phyloP scores from a whole-genome alignment of 2,113 vertebrate species.

The Apteryx owenii region DNA sequence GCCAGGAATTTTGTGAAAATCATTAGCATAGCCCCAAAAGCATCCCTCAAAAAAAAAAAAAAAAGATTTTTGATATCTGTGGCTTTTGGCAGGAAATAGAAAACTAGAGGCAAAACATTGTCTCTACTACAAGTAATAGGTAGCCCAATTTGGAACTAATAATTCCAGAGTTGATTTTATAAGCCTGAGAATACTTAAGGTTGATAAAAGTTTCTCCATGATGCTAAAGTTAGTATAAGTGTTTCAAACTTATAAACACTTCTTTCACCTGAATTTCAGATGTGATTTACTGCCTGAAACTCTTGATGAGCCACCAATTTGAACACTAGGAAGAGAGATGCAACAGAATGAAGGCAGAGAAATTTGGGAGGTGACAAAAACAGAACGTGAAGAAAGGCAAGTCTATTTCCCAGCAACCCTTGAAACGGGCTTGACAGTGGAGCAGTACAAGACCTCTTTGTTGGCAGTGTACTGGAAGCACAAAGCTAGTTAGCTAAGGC shows the following conservation, averaged over 20 bases:
- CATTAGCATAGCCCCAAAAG: not conserved
- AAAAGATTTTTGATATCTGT: not conserved
- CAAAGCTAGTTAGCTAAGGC: not conserved
- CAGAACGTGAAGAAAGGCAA: not conserved
- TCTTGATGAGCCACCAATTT: not conserved
- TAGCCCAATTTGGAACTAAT: not conserved
- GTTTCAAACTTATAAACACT: not conserved
- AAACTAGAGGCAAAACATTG: not conserved
- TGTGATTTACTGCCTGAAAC: not conserved
- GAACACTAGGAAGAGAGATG: not conserved
- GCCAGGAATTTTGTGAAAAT: not conserved
- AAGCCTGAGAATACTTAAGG: not conserved
- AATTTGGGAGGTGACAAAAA: not conserved
- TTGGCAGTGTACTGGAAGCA: not conserved
- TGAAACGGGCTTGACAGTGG: not conserved
- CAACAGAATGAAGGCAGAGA: not conserved
- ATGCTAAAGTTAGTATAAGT: not conserved
- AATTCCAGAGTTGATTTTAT: not conserved
- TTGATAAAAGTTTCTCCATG: not conserved
- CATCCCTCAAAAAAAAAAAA: not conserved
- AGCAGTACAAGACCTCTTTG: not conserved
- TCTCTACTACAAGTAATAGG: not conserved
- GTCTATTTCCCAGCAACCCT: not conserved
- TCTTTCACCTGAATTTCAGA: not conserved
- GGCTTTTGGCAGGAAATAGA: not conserved